Evolutionary conservation across 2,113 vertebrate genomes (phyloP).

Genomic region (Colaptes auratus): DNA sequence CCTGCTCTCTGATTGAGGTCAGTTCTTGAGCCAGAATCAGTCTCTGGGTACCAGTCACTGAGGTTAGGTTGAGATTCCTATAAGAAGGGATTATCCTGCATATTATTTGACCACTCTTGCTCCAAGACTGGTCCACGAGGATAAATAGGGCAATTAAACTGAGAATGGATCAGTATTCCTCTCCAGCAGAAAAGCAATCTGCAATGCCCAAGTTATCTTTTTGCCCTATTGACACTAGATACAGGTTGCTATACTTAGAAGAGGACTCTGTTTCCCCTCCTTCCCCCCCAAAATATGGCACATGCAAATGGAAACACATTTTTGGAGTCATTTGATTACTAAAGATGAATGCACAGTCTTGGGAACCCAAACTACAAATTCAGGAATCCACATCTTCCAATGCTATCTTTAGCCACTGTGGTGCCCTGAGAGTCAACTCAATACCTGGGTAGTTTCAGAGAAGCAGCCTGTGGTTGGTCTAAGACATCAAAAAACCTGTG

Average conservation of each 20-base stretch:
- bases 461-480: too few relatives aligned
- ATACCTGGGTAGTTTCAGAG: background rate
- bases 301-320: background rate
- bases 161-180: background rate
- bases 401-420: fast-evolving
- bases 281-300: background rate
- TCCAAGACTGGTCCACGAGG: background rate
- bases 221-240: background rate
- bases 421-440: background rate
- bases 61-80: constrained; percentile 28
- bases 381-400: background rate
- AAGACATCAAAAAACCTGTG: background rate
- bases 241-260: background rate
- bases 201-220: background rate
- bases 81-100: constrained; percentile 45
- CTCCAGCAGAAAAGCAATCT: background rate
- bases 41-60: constrained; percentile 49
- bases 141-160: background rate
- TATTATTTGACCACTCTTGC: background rate
- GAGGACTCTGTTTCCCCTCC: background rate
- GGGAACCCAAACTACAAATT: background rate
- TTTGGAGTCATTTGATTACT: background rate
- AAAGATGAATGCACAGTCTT: fast-evolving
- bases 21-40: constrained; percentile 52
- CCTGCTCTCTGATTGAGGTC: constrained; percentile 65